Conservation (phyloP, 2,888 invertebrate species). For the Synergus umbraculus region DNA sequence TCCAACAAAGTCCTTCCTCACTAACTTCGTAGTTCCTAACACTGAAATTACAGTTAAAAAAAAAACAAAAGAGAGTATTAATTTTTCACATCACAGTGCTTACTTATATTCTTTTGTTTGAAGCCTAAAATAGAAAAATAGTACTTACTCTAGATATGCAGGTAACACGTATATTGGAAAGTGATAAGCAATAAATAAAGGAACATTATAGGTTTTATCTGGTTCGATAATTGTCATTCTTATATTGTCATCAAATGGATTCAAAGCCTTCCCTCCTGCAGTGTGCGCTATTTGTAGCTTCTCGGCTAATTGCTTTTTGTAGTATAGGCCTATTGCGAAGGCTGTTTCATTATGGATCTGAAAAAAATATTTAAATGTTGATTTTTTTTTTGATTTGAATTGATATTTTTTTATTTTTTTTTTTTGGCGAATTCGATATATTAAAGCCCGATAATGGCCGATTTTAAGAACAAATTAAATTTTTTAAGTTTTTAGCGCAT, state of each 20-base stretch:
- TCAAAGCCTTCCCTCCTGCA: slow-evolving; percentile 81
- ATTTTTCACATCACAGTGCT: not conserved
- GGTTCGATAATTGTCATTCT: slow-evolving; percentile 86
- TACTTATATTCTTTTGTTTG: not conserved
- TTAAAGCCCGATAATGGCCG: no score
- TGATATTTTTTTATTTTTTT: no score
- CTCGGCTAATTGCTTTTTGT: slow-evolving; percentile 85
- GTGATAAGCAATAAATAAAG: slow-evolving; percentile 89
- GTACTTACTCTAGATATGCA: slow-evolving; percentile 84
- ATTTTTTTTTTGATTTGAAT: no score
- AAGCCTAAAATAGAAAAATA: not conserved
- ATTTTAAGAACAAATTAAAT: no score
- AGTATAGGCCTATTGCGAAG: slow-evolving; percentile 86
- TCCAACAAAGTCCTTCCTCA: slow-evolving; percentile 88
- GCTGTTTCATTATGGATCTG: slow-evolving; percentile 88
- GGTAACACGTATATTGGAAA: slow-evolving; percentile 87
- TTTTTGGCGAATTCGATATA: no score
- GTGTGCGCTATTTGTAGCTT: slow-evolving; percentile 82
- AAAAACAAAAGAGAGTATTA: slow-evolving; percentile 9
- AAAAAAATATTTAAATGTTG: not conserved
- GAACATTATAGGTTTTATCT: slow-evolving; percentile 86
- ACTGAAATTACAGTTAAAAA: slow-evolving; percentile 23
- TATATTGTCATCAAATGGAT: slow-evolving; percentile 88
- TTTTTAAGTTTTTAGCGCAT: no score
- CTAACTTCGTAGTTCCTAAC: slow-evolving; percentile 84